Evolutionary conservation across 1,140 invertebrate genomes (phyloP).

Genomic region (Drosophila elegans): DNA sequence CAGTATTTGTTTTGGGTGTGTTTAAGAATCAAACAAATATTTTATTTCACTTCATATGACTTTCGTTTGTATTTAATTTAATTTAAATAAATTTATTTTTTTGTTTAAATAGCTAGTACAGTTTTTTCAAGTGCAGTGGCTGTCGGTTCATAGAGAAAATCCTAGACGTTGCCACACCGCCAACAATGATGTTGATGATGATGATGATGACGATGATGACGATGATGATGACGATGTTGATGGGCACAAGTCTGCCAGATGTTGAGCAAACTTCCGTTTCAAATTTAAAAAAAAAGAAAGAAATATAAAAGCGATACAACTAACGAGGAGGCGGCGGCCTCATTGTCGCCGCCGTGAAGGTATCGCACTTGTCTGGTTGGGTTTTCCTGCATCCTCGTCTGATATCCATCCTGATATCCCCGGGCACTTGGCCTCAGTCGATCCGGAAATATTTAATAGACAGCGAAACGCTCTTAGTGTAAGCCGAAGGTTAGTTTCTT

Average conservation of each 20-base stretch:
- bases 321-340: conserved; percentile 60
- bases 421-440: conserved; percentile 55
- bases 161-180: conserved; percentile 26
- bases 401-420: conserved; percentile 28
- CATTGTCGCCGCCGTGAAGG: conserved; percentile 46
- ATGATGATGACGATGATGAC: conserved; percentile 49
- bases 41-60: neutral
- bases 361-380: conserved; percentile 38
- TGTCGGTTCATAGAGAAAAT: neutral
- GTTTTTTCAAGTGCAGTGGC: conserved; percentile 23
- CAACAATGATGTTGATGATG: conserved; percentile 31
- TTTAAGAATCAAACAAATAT: no score
- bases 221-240: conserved; percentile 38
- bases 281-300: conserved; percentile 57
- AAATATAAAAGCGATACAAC: conserved; percentile 35
- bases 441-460: conserved; percentile 72
- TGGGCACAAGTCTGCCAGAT: conserved; percentile 25
- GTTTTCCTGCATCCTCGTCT: conserved; percentile 23
- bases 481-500: conserved; percentile 43
- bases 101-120: no score
- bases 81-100: neutral
- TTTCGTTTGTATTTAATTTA: neutral
- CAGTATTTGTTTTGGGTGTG: no score
- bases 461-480: conserved; percentile 27
- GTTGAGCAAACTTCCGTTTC: conserved; percentile 62